Conservation (phyloP, 2,888 invertebrate species). For the Nemoura dubitans region DNA sequence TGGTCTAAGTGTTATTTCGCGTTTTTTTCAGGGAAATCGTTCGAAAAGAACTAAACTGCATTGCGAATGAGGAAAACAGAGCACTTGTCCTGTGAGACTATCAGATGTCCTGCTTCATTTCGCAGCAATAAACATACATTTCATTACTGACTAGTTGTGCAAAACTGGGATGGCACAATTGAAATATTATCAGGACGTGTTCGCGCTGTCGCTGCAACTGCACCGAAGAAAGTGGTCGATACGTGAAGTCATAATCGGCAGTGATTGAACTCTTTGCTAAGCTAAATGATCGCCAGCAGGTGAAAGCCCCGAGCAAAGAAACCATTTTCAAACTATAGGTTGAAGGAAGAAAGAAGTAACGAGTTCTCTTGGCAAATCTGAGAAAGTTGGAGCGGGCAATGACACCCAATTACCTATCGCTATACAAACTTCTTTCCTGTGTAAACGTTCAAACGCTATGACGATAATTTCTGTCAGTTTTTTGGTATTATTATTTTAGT, state of each 20-base stretch:
- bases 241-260: neutral
- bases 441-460: neutral
- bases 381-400: constrained; percentile 1
- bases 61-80: too few species aligned
- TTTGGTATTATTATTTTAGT: too few species aligned
- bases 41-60: too few species aligned
- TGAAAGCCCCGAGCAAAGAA: constrained; percentile 12
- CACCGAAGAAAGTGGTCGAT: constrained; percentile 44
- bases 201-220: neutral
- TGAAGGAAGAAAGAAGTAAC: neutral
- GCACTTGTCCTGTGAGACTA: too few species aligned
- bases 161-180: neutral
- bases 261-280: constrained; percentile 42
- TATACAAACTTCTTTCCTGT: neutral
- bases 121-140: too few species aligned
- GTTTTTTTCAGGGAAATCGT: too few species aligned
- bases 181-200: neutral
- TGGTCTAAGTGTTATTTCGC: too few species aligned
- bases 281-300: neutral
- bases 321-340: neutral
- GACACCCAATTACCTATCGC: constrained; percentile 7
- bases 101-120: too few species aligned
- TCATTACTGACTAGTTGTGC: too few species aligned
- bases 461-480: neutral
- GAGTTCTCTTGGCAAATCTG: constrained; percentile 4